Evolutionary conservation across 2,113 vertebrate genomes (phyloP).

Genomic region (Sterrhoptilus dennistouni): DNA sequence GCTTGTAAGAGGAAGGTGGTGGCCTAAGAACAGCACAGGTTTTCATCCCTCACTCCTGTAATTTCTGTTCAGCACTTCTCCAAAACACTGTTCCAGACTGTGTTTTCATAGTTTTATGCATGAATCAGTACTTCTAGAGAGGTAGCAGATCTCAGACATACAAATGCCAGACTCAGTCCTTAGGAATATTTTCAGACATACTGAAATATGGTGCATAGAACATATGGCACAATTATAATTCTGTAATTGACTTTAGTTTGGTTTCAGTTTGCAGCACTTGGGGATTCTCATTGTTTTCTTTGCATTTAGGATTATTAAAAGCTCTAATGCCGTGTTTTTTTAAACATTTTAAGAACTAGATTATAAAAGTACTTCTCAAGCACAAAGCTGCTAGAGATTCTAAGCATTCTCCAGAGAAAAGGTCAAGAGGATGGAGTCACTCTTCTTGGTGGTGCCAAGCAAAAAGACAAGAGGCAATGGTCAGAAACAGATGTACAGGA

Average conservation of each 20-base stretch:
- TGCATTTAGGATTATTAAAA: not conserved
- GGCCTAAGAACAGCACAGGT: fast-evolving
- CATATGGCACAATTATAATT: not conserved
- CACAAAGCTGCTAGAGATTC: not conserved
- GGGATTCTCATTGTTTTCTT: not conserved
- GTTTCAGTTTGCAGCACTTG: not conserved
- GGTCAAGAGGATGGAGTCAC: not conserved
- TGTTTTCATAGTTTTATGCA: not conserved
- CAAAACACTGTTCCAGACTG: not conserved
- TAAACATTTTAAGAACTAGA: not conserved
- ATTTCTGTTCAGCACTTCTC: not conserved
- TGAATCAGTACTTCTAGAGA: not conserved
- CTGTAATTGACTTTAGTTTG: not conserved
- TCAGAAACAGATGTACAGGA: not conserved
- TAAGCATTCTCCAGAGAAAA: not conserved
- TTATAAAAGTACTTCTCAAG: not conserved
- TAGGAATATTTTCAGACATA: not conserved
- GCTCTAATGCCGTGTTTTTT: not conserved
- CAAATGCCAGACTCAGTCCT: not conserved
- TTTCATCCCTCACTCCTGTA: not conserved
- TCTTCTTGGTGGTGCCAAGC: not conserved
- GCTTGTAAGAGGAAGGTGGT: not conserved
- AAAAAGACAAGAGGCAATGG: not conserved
- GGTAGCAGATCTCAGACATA: not conserved
- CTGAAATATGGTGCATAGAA: not conserved